Conservation (phyloP, 2,113 vertebrate genomes). For the Mormoops blainvillei region DNA sequence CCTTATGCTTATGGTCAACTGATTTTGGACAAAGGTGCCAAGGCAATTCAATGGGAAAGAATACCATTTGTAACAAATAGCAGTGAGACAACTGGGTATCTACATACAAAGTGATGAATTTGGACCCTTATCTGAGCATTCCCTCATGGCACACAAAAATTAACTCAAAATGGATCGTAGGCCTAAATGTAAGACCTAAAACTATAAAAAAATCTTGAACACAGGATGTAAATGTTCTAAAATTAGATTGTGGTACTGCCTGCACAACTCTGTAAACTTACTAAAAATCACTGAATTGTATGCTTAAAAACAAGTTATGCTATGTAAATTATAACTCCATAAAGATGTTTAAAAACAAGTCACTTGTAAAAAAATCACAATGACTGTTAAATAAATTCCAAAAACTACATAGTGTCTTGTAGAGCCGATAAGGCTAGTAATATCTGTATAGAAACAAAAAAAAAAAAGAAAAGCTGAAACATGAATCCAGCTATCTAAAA, state of each 20-base stretch:
- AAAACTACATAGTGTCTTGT: neutral
- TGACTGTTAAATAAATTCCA: neutral
- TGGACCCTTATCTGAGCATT: neutral
- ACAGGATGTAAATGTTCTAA: conserved; percentile 36
- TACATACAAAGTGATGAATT: neutral
- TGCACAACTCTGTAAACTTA: conserved; percentile 5
- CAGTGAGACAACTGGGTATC: neutral
- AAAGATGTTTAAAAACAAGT: neutral
- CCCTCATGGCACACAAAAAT: neutral
- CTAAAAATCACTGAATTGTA: neutral
- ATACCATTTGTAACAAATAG: neutral
- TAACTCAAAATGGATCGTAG: neutral
- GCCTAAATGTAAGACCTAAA: neutral
- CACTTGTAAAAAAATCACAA: neutral
- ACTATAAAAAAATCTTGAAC: neutral
- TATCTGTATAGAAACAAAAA: neutral
- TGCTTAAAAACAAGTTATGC: neutral
- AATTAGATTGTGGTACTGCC: neutral
- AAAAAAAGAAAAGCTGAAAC: neutral
- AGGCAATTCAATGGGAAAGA: neutral
- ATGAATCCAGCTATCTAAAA: neutral
- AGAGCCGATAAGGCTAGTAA: neutral
- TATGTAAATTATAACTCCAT: neutral
- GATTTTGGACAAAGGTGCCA: neutral
- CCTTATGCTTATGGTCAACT: neutral